Base-by-base conservation (phyloP, 2,888 invertebrate species). In the Pheosia tremula region DNA sequence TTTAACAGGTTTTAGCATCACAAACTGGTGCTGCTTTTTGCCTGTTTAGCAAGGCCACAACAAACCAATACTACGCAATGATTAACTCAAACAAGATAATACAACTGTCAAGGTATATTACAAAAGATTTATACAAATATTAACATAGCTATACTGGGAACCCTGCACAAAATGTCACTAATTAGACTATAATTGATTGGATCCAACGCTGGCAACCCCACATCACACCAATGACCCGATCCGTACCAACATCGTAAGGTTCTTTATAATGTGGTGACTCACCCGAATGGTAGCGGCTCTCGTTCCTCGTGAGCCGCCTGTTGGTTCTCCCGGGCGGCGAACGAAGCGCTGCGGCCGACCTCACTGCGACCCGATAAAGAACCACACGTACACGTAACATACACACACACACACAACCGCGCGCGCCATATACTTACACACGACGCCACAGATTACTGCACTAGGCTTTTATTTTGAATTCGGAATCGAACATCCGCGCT, bases 221-320 rank as follows among this genome's bases (percentile, higher is more conserved):
- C 62, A 72, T 71, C 75, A 79, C 79, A 82, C 76, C 79, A 75
- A 80, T 75, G 79, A 74, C 79, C 38, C 75, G 76, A 77, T 74
- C 72, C 66, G 69, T 69, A 77, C 70, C 76, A 75, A 75, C 75
- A 82, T 79, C 78, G 78, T 71, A 75, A 84, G 80, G 79, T 80
- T 77, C 76, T 72, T 71, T 73, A 69, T 64, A 73, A 75, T 77
- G 76, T 73, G 77, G 68, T 87, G 87, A 95, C 96, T 95, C 95
- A 98, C 98, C 98, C 92, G 98, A 98, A 93, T 98, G 98, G 93
- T 98, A 98, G 85, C 98, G 96, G 94, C 97, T 98, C 94, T 98
- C 98, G 94, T 98, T 98, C 85, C 98, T 95, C 75, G 98, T 98
- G 80, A 98, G 96, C 80, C 98, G 95, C 72, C 98, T 95, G 94